Percentiles rank a stretch among this genome's conserved stretches.
Evolutionary conservation across 2,797 vertebrate species (phyloP).

Genomic region (Hapalemur alaotrensis): DNA sequence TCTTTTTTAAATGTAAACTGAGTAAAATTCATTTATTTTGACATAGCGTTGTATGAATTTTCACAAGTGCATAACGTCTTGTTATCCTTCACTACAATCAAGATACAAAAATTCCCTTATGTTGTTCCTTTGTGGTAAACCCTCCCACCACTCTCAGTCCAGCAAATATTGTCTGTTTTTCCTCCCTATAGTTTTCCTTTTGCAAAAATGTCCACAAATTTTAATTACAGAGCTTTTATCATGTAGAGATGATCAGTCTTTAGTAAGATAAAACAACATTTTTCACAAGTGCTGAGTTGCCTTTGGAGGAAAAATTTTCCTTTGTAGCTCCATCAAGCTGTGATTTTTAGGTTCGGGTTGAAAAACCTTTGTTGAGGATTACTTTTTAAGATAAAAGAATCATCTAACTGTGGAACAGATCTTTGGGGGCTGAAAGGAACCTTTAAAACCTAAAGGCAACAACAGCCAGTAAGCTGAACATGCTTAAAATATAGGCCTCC

Average conservation of each 20-base stretch:
- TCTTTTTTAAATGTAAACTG: not conserved
- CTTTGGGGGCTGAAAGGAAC: not conserved
- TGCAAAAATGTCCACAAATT: not conserved
- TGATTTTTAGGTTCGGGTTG: slow-evolving; percentile 20
- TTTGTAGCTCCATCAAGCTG: slow-evolving; percentile 50
- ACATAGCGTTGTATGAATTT: not conserved
- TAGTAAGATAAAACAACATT: slow-evolving; percentile 52
- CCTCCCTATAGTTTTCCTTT: not conserved
- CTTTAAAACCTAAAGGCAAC: not conserved
- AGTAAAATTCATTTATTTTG: not conserved
- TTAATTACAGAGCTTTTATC: slow-evolving; percentile 43
- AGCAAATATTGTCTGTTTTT: not conserved
- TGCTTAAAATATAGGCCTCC: not conserved
- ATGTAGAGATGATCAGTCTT: not conserved
- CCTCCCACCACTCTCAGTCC: not conserved
- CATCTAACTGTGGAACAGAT: not conserved
- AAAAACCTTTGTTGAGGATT: not conserved
- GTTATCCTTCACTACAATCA: not conserved
- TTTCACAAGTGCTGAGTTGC: slow-evolving; percentile 26
- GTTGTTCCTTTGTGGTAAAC: not conserved
- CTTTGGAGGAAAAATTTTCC: not conserved
- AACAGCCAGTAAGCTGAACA: not conserved
- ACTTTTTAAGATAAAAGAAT: slow-evolving; percentile 46
- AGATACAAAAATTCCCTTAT: not conserved
- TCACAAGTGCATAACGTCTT: not conserved